Percentiles rank a stretch among this genome's conserved stretches.
phyloP scores from a whole-genome alignment of 2,888 invertebrate genomes.

The Cephus sareptanus region DNA sequence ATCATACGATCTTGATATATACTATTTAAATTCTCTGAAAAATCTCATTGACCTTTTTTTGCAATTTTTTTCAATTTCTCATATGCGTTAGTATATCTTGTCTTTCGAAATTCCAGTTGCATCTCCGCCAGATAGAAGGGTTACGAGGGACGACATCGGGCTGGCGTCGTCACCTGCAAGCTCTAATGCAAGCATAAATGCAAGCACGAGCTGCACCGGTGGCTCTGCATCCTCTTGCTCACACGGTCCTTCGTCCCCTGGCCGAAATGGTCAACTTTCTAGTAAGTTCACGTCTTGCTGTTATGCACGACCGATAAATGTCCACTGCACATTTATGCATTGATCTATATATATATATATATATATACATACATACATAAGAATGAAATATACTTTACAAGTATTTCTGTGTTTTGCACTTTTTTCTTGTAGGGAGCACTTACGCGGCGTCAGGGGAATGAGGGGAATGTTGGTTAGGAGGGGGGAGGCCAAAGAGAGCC shows the following conservation, averaged over 20 bases:
- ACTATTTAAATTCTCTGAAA: background rate
- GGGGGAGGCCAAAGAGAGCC: no score
- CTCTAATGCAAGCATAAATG: conserved; percentile 62
- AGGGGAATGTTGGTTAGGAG: no score
- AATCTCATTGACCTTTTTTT: background rate
- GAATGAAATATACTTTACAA: background rate
- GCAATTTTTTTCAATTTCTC: background rate
- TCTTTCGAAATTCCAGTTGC: conserved; percentile 76
- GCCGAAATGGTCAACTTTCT: conserved; percentile 65
- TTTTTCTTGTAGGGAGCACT: background rate
- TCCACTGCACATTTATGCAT: background rate
- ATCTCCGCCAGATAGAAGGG: conserved; percentile 81
- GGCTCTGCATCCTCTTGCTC: conserved; percentile 41
- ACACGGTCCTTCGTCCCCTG: conserved; percentile 56
- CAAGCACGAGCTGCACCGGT: conserved; percentile 65
- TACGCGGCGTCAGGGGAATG: no score
- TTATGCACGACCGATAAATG: background rate
- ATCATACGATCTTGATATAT: no score
- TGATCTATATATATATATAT: background rate
- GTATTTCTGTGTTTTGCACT: background rate
- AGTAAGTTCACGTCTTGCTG: conserved; percentile 54
- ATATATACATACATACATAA: no score
- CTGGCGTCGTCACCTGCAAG: conserved; percentile 65
- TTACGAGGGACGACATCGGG: conserved; percentile 71
- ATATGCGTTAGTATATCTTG: conserved; percentile 19